phyloP scores from a whole-genome alignment of 2,888 invertebrate species.

The Drosophila falleni region DNA sequence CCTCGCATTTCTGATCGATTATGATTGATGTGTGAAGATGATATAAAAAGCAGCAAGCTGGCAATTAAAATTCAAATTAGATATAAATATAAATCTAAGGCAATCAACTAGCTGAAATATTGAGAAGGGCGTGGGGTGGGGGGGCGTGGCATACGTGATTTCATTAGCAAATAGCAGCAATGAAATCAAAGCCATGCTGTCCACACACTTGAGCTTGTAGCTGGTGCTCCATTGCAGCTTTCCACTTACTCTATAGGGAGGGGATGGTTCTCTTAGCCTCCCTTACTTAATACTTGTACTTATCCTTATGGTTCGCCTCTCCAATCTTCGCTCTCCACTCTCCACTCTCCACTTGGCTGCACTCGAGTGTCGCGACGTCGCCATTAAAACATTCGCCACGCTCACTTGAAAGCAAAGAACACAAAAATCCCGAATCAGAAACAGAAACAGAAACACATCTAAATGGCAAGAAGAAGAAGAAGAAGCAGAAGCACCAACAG shows the following conservation, averaged over 20 bases:
- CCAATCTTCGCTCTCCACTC: conserved; percentile 25
- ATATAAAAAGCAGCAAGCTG: conserved; percentile 4
- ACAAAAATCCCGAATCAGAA: conserved; percentile 45
- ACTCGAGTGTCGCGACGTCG: conserved; percentile 77
- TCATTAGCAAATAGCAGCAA: conserved; percentile 62
- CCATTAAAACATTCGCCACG: conserved; percentile 79
- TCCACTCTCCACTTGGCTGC: conserved; percentile 67
- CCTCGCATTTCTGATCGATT: conserved; percentile 77
- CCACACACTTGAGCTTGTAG: conserved; percentile 28
- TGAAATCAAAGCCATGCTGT: conserved; percentile 45
- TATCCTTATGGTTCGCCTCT: conserved; percentile 56
- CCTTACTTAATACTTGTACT: conserved; percentile 12
- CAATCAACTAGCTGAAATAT: not conserved
- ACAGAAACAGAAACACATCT: conserved; percentile 20
- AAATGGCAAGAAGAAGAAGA: not conserved
- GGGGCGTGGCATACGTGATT: conserved; percentile 67
- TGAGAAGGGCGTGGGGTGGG: not conserved
- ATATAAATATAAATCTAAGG: conserved; percentile 14
- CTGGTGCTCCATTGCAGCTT: conserved; percentile 45
- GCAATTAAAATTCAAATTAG: conserved; percentile 76
- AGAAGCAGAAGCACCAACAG: conserved; percentile 13
- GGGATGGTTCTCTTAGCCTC: not conserved
- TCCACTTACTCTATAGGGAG: not conserved
- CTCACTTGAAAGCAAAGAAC: conserved; percentile 71
- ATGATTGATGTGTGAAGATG: conserved; percentile 76